A percentile compares a stretch with the other conserved stretches of the same genome.
These are phyloP conservation scores for Urocynchramus pylzowi DNA, from an alignment of 2,113 vertebrate genomes.

Conservation along the genomic window DNA sequence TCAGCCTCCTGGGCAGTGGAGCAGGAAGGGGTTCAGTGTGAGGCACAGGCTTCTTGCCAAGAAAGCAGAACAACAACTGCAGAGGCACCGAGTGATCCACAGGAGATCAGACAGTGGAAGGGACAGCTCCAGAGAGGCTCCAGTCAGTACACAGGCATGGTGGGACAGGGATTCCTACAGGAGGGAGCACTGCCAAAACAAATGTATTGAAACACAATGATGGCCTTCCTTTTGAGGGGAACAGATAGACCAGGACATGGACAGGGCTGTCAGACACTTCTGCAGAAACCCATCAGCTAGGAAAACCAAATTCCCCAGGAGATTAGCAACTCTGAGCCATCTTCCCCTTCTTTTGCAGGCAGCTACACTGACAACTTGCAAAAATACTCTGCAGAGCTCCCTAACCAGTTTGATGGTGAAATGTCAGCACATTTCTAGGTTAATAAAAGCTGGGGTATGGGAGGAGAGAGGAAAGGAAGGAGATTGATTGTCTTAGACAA, in stretches of 20 bases:
- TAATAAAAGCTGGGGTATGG: not conserved
- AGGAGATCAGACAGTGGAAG: not conserved
- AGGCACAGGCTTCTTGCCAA: not conserved
- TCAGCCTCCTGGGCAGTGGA: not conserved
- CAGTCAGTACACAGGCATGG: not conserved
- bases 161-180: not conserved
- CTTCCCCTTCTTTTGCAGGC: not conserved
- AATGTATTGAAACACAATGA: not conserved
- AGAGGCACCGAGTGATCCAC: not conserved
- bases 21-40: not conserved
- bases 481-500: not conserved
- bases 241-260: not conserved
- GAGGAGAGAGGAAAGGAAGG: not conserved
- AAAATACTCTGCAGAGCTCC: not conserved
- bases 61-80: not conserved
- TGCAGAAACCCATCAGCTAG: not conserved
- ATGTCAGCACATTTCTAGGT: constrained; percentile 6
- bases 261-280: not conserved
- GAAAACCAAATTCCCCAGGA: not conserved
- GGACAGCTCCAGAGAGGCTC: not conserved
- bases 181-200: not conserved
- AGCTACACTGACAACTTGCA: not conserved
- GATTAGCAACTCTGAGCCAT: not conserved
- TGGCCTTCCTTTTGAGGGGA: not conserved
- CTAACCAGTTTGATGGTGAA: not conserved